Evolutionary conservation across 2,797 vertebrate species (phyloP).

Genomic region (Chelmon rostratus): DNA sequence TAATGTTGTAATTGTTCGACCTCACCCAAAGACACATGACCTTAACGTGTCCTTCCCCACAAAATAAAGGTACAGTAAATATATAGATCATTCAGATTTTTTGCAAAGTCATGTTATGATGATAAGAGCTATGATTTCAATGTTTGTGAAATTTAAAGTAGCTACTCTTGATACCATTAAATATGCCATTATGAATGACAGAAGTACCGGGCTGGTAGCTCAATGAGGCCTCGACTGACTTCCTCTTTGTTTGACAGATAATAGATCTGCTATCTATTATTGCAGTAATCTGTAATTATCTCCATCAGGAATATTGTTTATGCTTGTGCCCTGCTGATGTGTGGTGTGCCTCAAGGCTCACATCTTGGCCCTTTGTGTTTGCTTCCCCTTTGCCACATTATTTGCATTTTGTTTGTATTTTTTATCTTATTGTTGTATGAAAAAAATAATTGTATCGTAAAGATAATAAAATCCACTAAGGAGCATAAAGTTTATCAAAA

Average conservation of each 20-base stretch:
- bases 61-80: neutral
- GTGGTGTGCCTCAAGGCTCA: neutral
- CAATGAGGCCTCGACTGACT: neutral
- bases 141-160: neutral
- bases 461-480: too few relatives aligned
- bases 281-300: too few relatives aligned
- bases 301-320: neutral
- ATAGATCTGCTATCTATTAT: neutral
- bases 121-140: too few relatives aligned
- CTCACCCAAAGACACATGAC: neutral
- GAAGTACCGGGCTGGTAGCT: neutral
- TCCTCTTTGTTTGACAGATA: neutral
- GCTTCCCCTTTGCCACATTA: neutral
- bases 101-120: too few relatives aligned
- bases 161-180: neutral
- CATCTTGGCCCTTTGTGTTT: neutral
- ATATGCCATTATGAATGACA: neutral
- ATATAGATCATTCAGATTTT: neutral
- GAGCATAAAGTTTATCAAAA: too few relatives aligned
- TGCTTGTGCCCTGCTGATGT: neutral
- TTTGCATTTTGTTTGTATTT: too few relatives aligned
- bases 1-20: neutral
- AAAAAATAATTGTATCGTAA: too few relatives aligned
- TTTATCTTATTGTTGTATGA: too few relatives aligned
- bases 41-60: neutral